phyloP scores from a whole-genome alignment of 2,113 vertebrate genomes.

The Lontra canadensis region DNA sequence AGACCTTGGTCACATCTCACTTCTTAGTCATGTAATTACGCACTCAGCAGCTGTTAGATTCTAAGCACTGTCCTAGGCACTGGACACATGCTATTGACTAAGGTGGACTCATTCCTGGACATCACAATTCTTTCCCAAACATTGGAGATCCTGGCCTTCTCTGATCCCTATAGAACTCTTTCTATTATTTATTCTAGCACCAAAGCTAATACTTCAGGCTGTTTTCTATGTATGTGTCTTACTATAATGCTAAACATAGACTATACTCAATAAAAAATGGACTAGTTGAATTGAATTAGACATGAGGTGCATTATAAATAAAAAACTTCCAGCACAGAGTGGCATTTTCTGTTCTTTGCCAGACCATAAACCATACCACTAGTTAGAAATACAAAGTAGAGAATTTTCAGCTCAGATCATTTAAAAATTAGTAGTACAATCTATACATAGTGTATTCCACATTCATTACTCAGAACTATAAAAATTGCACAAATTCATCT shows the following conservation, averaged over 20 bases:
- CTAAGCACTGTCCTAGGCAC: background rate
- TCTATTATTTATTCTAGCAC: background rate
- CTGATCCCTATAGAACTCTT: background rate
- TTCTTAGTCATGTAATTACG: background rate
- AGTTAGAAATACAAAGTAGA: background rate
- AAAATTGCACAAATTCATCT: background rate
- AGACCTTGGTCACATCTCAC: background rate
- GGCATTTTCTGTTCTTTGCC: background rate
- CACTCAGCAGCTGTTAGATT: background rate
- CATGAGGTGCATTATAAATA: background rate
- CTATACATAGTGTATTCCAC: background rate
- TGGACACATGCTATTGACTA: background rate
- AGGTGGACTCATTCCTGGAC: rapidly evolving
- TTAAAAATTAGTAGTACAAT: background rate
- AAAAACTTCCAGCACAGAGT: background rate
- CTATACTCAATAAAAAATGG: slow-evolving; percentile 22
- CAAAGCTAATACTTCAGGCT: background rate
- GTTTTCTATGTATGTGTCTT: background rate
- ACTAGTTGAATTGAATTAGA: slow-evolving; percentile 27
- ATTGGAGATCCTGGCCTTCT: background rate
- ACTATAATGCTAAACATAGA: background rate
- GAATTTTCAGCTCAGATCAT: background rate
- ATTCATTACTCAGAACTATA: background rate
- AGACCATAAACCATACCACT: background rate
- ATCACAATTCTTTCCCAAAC: background rate